These are phyloP conservation scores for Synanthedon vespiformis DNA, from an alignment of 2,888 invertebrate genomes.

Conservation along the genomic window DNA sequence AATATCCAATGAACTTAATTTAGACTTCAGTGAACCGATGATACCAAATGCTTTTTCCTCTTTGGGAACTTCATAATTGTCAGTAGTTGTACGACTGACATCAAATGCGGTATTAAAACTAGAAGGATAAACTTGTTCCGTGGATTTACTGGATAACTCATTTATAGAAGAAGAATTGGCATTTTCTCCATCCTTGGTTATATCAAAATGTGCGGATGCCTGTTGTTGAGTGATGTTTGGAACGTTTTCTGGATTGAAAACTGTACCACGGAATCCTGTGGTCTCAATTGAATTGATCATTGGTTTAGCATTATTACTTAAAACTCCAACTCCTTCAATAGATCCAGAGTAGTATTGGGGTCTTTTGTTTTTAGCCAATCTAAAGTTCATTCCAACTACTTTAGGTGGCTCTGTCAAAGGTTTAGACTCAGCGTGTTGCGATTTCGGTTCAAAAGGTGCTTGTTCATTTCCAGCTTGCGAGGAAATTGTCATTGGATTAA, in stretches of 20 bases:
- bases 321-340: constrained; percentile 50
- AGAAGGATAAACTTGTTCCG: constrained; percentile 12
- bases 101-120: constrained; percentile 45
- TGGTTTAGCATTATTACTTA: constrained; percentile 51
- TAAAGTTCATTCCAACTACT: constrained; percentile 36
- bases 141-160: constrained; percentile 7
- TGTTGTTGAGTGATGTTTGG: constrained; percentile 15
- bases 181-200: constrained; percentile 13
- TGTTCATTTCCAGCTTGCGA: neutral
- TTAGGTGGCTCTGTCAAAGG: constrained; percentile 45
- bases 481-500: constrained; percentile 3
- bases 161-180: constrained; percentile 12
- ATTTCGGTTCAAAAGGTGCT: constrained; percentile 12
- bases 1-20: constrained; percentile 52
- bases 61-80: constrained; percentile 27
- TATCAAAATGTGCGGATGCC: constrained; percentile 16
- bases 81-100: constrained; percentile 39
- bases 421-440: constrained; percentile 12
- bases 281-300: constrained; percentile 13
- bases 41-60: constrained; percentile 50
- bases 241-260: constrained; percentile 6
- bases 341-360: constrained; percentile 64
- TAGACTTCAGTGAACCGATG: constrained; percentile 60
- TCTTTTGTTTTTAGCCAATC: constrained; percentile 46
- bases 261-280: neutral